Base-by-base conservation (phyloP, 2,113 vertebrate species). In the Narcine bancroftii region DNA sequence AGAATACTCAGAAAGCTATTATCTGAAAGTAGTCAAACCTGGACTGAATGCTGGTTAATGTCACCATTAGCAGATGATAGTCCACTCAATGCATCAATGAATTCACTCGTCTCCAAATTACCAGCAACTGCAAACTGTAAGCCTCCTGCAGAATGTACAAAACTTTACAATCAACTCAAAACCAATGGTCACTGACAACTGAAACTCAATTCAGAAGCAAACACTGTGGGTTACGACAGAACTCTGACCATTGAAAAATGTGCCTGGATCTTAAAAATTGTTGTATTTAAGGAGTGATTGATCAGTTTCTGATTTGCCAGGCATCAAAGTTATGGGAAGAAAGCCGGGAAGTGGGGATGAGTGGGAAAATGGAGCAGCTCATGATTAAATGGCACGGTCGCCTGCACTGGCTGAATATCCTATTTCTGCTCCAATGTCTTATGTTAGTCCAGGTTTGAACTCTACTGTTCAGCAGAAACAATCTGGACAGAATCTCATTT, bases 1-100 rank as follows among this genome's bases (percentile, higher is more conserved):
- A 26, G 21, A 47, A 47, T 45, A 47, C 45, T 66, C 6, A 4
- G 63, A 91, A 91, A 33, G 11, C 15, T 6, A 66, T 10, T 66
- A 15, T 91, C 63, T 13, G 33, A 42, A 83, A 1, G 24, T 33
- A 45, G 69, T 69, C 89, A 45, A 33, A 96, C 96, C 95, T 96
- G 96, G 92, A 96, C 60, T 73, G 92, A 92, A 69, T 95, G 93
- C 60, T 94, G 93, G 66, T 92, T 93, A 76, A 93, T 26, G 92
- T 96, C 92, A 95, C 95, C 95, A 11, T 93, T 94, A 73, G 89
- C 92, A 6, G 94, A 93, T 47, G 93, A 93, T 92, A 96, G 93
- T 94, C 94, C 93, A 81, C 93, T 93, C 93, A 97, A 96, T 66
- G 93, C 95, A 94, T 96, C 94, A 7, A 94, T 93, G 93, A 97